phyloP scores from a whole-genome alignment of 1,140 invertebrate species.

The Drosophila melanica region DNA sequence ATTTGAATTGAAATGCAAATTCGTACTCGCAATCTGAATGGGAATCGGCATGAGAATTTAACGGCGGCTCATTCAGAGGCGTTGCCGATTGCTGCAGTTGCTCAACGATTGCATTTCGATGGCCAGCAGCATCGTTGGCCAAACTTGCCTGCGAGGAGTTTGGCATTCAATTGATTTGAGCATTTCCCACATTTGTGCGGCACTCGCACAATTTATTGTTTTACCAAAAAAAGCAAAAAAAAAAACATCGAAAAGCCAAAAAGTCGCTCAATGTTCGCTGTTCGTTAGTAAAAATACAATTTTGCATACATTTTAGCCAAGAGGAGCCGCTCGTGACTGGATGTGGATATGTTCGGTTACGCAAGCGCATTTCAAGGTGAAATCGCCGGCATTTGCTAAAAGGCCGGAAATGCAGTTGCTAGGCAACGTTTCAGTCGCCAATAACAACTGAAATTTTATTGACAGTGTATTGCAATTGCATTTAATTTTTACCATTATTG shows the following conservation, averaged over 20 bases:
- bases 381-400: slow-evolving; percentile 53
- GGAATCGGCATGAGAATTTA: slow-evolving; percentile 2
- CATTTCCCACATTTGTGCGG: slow-evolving; percentile 55
- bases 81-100: slow-evolving; percentile 15
- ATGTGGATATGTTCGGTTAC: slow-evolving; percentile 35
- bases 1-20: slow-evolving; percentile 44
- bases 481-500: slow-evolving; percentile 52
- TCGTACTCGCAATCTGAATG: slow-evolving; percentile 33
- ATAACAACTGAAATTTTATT: slow-evolving; percentile 20
- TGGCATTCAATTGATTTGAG: slow-evolving; percentile 34
- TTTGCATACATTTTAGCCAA: slow-evolving; percentile 52
- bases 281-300: slow-evolving; percentile 55
- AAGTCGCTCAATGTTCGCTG: slow-evolving; percentile 48
- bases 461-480: slow-evolving; percentile 53
- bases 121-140: slow-evolving; percentile 27
- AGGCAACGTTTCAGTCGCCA: slow-evolving; percentile 13
- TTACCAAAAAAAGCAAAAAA: slow-evolving; percentile 1
- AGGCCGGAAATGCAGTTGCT: slow-evolving; percentile 51
- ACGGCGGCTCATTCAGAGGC: slow-evolving; percentile 24
- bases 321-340: slow-evolving; percentile 16
- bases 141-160: slow-evolving; percentile 14
- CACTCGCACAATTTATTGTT: slow-evolving; percentile 54
- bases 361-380: slow-evolving; percentile 72
- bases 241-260: slow-evolving; percentile 6
- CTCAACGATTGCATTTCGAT: slow-evolving; percentile 25